These are phyloP conservation scores for Apeira syringaria DNA, from an alignment of 2,888 invertebrate genomes.

Conservation along the genomic window DNA sequence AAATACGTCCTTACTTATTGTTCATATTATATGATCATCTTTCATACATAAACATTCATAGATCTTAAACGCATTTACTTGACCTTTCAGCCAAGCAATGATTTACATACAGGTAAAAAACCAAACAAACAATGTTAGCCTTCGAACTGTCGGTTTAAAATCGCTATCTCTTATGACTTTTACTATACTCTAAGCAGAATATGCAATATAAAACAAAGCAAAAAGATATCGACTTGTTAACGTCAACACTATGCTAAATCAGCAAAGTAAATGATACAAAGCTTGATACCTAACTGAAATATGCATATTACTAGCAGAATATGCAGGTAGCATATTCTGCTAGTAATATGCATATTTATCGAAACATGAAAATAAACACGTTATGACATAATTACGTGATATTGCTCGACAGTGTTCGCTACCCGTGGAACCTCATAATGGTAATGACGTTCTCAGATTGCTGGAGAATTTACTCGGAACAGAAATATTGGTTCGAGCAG, in stretches of 20 bases:
- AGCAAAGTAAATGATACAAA: constrained; percentile 27
- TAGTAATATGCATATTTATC: constrained; percentile 14
- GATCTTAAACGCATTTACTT: too few species aligned
- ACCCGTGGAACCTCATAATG: constrained; percentile 11
- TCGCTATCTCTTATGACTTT: constrained; percentile 38
- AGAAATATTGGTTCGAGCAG: constrained; percentile 37
- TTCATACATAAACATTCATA: too few species aligned
- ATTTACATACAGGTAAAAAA: too few species aligned
- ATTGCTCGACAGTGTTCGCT: constrained; percentile 8
- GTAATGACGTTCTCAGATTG: constrained; percentile 12
- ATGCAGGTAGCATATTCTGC: background rate
- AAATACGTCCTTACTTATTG: too few species aligned
- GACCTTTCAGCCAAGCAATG: too few species aligned
- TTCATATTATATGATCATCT: too few species aligned
- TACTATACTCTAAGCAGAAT: constrained; percentile 36
- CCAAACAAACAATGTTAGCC: too few species aligned
- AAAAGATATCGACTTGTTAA: constrained; percentile 37
- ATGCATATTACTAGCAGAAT: background rate
- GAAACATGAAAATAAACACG: constrained; percentile 15
- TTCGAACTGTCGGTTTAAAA: too few species aligned
- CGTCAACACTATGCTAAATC: constrained; percentile 33
- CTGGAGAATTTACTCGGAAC: constrained; percentile 26
- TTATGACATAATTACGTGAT: constrained; percentile 19
- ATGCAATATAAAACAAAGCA: constrained; percentile 40
- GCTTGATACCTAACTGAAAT: constrained; percentile 7